Evolutionary conservation across 35 echinoderm and acorn worm genomes (phyloP).

Genomic region (Anneissia japonica): DNA sequence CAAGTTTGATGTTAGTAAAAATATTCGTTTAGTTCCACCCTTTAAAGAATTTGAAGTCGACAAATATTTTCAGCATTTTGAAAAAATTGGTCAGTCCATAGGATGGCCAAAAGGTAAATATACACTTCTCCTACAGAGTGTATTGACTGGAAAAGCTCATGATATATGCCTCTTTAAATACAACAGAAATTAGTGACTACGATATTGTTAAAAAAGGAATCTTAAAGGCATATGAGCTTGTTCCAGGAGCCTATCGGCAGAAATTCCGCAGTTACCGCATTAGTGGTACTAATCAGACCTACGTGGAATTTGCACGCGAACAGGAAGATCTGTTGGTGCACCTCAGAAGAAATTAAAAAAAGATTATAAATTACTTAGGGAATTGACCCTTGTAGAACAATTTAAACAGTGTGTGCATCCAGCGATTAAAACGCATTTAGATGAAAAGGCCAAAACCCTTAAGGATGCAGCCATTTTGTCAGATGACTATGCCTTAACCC

Average conservation of each 20-base stretch:
- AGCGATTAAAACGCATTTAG: neutral
- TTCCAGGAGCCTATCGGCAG: neutral
- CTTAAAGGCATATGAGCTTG: neutral
- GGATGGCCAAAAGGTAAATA: constrained; percentile 3
- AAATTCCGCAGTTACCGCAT: neutral
- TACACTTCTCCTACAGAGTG: neutral
- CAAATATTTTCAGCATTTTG: constrained; percentile 18
- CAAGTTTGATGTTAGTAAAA: neutral
- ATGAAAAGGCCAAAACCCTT: neutral
- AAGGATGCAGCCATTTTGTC: neutral
- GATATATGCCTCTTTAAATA: constrained; percentile 7
- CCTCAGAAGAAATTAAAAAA: neutral
- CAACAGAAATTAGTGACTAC: constrained; percentile 4
- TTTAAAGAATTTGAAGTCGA: constrained; percentile 8
- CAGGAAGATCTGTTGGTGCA: constrained; percentile 7
- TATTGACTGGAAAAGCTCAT: neutral
- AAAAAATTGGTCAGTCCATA: neutral
- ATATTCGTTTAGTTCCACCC: neutral
- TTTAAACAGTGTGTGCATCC: neutral
- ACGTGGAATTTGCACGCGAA: constrained; percentile 11
- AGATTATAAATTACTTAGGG: neutral
- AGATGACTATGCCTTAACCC: neutral
- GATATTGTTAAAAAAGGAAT: neutral
- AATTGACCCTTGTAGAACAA: neutral
- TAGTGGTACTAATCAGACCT: neutral